phyloP scores from a whole-genome alignment of 2,888 invertebrate genomes.

The Pandemis corylana region DNA sequence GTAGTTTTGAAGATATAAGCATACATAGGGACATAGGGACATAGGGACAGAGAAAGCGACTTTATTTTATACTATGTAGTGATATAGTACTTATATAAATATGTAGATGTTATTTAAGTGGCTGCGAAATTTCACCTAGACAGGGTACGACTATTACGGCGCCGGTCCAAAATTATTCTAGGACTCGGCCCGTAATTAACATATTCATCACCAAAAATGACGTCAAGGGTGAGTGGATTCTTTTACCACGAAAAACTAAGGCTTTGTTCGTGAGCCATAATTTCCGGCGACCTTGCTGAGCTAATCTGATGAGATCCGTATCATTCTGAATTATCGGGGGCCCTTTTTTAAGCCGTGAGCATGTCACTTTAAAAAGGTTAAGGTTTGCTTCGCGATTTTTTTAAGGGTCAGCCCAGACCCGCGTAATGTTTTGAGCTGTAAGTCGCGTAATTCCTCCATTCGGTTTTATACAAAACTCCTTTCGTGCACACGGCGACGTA shows the following conservation, averaged over 20 bases:
- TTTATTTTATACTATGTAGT: too few relatives aligned
- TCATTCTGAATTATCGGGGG: conserved; percentile 33
- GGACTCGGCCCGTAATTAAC: conserved; percentile 10
- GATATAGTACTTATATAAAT: too few relatives aligned
- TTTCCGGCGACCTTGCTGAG: conserved; percentile 37
- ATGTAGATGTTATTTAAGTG: background rate
- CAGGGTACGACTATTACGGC: background rate
- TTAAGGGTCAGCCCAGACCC: too few relatives aligned
- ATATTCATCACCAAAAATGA: conserved; percentile 38
- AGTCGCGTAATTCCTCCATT: background rate
- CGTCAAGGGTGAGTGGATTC: conserved; percentile 37
- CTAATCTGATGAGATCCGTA: conserved; percentile 38
- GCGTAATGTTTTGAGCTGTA: too few relatives aligned
- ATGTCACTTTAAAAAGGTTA: background rate
- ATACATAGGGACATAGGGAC: too few relatives aligned
- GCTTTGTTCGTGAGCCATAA: conserved; percentile 36
- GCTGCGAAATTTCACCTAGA: background rate
- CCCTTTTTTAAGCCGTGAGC: conserved; percentile 11
- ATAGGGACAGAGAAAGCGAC: too few relatives aligned
- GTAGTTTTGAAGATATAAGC: too few relatives aligned
- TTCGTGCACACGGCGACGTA: too few relatives aligned
- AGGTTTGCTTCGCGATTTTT: background rate
- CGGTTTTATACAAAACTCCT: too few relatives aligned
- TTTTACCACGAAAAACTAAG: conserved; percentile 27
- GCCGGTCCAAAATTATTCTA: conserved; percentile 28